Conservation (phyloP, 2,888 invertebrate genomes). For the Pristionchus japonicus region DNA sequence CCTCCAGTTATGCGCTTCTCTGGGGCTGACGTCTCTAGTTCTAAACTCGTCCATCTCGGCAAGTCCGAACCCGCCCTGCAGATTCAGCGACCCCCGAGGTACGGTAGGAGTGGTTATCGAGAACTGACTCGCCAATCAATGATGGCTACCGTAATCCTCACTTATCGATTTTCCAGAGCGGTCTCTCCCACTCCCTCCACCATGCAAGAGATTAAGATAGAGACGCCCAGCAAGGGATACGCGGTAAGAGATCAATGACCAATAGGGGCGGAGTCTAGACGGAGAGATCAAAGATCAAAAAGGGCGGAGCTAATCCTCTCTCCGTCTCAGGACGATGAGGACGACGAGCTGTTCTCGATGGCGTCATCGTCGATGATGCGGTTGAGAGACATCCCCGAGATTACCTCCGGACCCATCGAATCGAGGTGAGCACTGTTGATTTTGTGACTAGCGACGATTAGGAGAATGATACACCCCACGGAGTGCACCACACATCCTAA, state of each 20-base stretch:
- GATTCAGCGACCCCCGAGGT: neutral
- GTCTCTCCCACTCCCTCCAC: neutral
- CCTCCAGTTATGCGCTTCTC: conserved; percentile 40
- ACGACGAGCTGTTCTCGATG: conserved; percentile 2
- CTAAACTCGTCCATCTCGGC: neutral
- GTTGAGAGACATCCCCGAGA: conserved; percentile 41
- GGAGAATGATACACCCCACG: neutral
- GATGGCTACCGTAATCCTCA: neutral
- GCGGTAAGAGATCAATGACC: conserved; percentile 15
- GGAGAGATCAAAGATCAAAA: neutral
- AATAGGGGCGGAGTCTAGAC: neutral
- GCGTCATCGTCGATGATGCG: conserved; percentile 33
- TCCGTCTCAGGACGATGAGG: conserved; percentile 8
- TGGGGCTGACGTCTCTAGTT: neutral
- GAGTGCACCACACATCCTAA: neutral
- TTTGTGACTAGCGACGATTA: neutral
- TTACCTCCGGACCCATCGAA: conserved; percentile 44
- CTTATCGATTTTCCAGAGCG: neutral
- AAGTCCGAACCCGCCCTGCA: neutral
- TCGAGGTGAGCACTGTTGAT: conserved; percentile 8
- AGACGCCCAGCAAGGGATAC: conserved; percentile 46
- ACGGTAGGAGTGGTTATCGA: neutral
- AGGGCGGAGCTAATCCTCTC: neutral
- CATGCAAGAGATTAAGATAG: conserved; percentile 12
- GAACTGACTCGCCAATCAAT: neutral